Percentiles rank a stretch among this genome's conserved stretches.
Evolutionary conservation across 2,888 invertebrate genomes (phyloP).

Genomic region (Neria commutata): DNA sequence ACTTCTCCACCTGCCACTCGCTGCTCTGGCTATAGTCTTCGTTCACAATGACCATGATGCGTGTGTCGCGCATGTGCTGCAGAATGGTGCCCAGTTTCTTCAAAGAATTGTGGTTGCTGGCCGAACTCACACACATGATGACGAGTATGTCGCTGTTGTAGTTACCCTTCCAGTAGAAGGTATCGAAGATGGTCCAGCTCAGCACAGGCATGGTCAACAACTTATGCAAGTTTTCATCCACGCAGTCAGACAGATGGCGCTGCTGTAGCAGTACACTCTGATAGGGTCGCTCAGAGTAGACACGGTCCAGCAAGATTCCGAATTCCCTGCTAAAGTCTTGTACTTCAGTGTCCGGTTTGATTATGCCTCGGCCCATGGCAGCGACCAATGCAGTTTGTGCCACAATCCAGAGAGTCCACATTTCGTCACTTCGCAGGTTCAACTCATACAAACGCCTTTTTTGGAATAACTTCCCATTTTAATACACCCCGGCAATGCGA

Average conservation of each 20-base stretch:
- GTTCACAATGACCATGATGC: constrained; percentile 28
- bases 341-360: no score
- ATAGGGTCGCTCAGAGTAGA: neutral
- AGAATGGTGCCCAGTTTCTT: constrained; percentile 28
- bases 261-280: neutral
- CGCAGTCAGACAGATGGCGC: neutral
- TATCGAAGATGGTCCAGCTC: neutral
- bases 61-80: constrained; percentile 31
- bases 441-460: no score
- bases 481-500: no score
- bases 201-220: neutral
- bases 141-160: constrained; percentile 27
- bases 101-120: neutral
- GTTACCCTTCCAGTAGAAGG: constrained; percentile 6
- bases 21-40: neutral
- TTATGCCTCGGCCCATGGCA: no score
- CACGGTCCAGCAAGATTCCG: no score
- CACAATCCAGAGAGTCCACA: no score
- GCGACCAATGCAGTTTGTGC: no score
- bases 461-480: no score
- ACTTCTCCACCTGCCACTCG: neutral
- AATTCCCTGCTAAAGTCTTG: no score
- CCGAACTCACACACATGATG: constrained; percentile 30
- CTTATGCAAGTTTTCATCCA: neutral
- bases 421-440: no score